Conservation (phyloP, 2,797 vertebrate species). For the Microcaecilia unicolor region DNA sequence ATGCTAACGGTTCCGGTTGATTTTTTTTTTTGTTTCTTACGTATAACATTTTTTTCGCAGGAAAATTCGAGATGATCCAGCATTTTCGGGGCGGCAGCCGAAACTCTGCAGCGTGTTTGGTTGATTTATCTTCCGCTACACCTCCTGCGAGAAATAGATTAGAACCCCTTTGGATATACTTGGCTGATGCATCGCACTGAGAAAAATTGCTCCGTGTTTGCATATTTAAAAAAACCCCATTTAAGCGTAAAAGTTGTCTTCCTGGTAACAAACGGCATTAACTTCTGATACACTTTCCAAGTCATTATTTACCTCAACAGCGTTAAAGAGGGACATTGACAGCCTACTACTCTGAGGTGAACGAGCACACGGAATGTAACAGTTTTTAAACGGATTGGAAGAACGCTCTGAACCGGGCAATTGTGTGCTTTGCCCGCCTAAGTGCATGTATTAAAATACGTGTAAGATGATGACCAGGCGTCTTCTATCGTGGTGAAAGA, state of each 20-base stretch:
- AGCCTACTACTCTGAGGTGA: conserved; percentile 16
- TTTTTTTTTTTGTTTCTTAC: too few relatives aligned
- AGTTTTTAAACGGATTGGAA: too few relatives aligned
- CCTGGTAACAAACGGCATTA: conserved; percentile 31
- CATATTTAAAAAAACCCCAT: conserved; percentile 30
- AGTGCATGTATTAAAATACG: too few relatives aligned
- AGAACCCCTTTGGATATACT: conserved; percentile 24
- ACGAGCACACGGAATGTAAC: too few relatives aligned
- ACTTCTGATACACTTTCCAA: conserved; percentile 16
- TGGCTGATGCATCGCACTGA: conserved; percentile 37
- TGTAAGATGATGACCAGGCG: too few relatives aligned
- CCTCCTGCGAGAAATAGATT: conserved; percentile 27
- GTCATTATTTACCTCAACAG: conserved; percentile 2
- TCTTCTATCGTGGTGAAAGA: too few relatives aligned
- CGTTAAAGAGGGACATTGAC: conserved; percentile 16
- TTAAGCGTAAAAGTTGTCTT: conserved; percentile 31
- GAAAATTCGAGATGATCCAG: too few relatives aligned
- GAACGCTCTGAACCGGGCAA: too few relatives aligned
- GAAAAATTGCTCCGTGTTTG: conserved; percentile 39
- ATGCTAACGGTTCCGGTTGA: too few relatives aligned
- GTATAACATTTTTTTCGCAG: too few relatives aligned
- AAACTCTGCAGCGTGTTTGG: neutral
- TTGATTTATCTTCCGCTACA: neutral
- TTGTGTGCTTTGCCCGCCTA: too few relatives aligned
- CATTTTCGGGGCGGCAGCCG: too few relatives aligned